Evolutionary conservation across 1,140 invertebrate genomes (phyloP), one percentile per base, ranked within the genome.

Genomic region (Aricia agestis): DNA sequence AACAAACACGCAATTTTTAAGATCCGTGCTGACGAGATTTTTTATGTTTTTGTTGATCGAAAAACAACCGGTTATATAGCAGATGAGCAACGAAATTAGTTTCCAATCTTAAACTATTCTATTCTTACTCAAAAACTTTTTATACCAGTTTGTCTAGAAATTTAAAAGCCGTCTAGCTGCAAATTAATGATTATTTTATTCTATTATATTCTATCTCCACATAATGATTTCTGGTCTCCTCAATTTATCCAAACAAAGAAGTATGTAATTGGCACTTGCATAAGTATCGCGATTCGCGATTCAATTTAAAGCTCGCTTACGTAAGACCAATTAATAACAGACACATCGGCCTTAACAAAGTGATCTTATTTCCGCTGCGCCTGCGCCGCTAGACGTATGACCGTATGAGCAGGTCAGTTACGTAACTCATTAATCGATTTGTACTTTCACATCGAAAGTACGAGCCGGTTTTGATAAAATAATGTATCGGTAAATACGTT

Each of bases 391-490:
- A 63, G 18, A 63, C 59, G 19, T 11, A 63, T 63, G 59, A 63
- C 59, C 59, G 19, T 63, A 25, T 63, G 17, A 63, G 19, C 59
- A 63, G 59, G 71, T 41, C 68, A 41, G 52, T 78, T 79, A 77
- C 69, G 57, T 72, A 79, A 79, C 72, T 11, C 69, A 45, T 71
- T 79, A 75, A 75, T 77, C 70, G 74, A 77, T 77, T 63, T 63
- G 59, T 74, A 74, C 78, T 77, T 79, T 79, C 78, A 79, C 75
- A 75, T 75, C 70, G 72, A 72, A 72, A 75, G 59, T 63, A 63
- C 59, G 10, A 25, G 17, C 59, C 59, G 59, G 59, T 63, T 63
- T 63, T 63, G 17, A 63, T 63, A 63, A 63, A 63, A 63, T 25
- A 63, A 63, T 25, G 59, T 63, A 25, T 19, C 59, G 59, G 18